phyloP scores from a whole-genome alignment of 1,140 invertebrate genomes.

The Rhyzopertha dominica region DNA sequence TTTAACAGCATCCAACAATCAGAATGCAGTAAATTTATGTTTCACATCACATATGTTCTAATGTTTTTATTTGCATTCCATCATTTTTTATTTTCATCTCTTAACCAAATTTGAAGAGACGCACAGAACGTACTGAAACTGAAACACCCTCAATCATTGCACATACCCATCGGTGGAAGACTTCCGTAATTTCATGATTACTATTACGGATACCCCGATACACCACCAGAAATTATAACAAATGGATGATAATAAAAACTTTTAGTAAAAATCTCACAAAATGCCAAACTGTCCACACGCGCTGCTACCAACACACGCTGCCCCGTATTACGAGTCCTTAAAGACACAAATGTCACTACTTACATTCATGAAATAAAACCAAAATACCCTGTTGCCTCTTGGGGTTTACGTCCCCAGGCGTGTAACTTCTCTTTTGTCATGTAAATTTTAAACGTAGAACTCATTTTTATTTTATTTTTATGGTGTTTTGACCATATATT shows the following conservation, averaged over 20 bases:
- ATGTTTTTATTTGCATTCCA: constrained; percentile 47
- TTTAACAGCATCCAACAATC: constrained; percentile 25
- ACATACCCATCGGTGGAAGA: constrained; percentile 23
- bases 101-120: constrained; percentile 43
- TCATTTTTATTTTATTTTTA: background rate
- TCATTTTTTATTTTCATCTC: constrained; percentile 46
- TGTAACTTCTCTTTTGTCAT: background rate
- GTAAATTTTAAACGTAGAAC: background rate
- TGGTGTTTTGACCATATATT: background rate
- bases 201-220: too few relatives aligned
- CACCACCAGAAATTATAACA: constrained; percentile 34
- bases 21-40: constrained; percentile 36
- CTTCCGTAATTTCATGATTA: too few relatives aligned
- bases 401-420: background rate
- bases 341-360: constrained; percentile 25
- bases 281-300: constrained; percentile 47
- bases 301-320: constrained; percentile 45
- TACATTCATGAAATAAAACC: constrained; percentile 5
- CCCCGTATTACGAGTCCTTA: constrained; percentile 17
- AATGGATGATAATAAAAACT: constrained; percentile 42
- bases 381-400: background rate
- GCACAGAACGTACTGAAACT: constrained; percentile 32
- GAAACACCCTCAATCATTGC: constrained; percentile 31
- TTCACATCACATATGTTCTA: constrained; percentile 45
- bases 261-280: constrained; percentile 45